A percentile compares a stretch with the other conserved stretches of the same genome.
phyloP scores from a whole-genome alignment of 2,797 vertebrate genomes.

The Fratercula arctica region DNA sequence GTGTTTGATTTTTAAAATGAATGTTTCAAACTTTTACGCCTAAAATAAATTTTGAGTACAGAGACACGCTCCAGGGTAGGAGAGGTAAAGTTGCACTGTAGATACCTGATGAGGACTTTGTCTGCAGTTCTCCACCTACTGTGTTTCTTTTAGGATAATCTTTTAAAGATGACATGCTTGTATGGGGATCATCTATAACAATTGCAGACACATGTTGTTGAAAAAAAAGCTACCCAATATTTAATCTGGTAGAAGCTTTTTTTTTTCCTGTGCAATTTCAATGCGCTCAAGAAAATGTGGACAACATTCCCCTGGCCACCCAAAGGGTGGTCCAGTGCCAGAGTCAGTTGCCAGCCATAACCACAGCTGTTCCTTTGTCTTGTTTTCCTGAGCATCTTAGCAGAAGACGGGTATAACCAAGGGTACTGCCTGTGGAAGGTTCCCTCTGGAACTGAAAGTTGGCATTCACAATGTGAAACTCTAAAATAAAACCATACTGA shows the following conservation, averaged over 20 bases:
- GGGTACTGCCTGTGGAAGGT: background rate
- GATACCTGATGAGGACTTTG: background rate
- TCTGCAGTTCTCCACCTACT: background rate
- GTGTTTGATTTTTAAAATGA: background rate
- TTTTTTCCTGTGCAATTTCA: background rate
- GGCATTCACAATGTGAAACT: background rate
- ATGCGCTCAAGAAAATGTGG: background rate
- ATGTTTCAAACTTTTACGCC: background rate
- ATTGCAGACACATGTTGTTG: background rate
- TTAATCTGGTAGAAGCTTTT: background rate
- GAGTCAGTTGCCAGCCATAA: background rate
- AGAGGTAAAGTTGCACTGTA: background rate
- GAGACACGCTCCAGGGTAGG: background rate
- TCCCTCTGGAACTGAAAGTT: background rate
- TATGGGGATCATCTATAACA: background rate
- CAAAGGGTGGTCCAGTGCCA: background rate
- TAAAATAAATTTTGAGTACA: background rate
- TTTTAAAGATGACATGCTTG: background rate
- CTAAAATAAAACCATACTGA: background rate
- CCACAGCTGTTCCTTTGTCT: background rate
- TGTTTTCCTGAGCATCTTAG: background rate
- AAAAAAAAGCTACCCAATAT: background rate
- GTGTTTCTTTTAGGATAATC: background rate
- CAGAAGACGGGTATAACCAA: background rate
- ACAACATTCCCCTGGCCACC: background rate